Percentiles rank a stretch among this genome's conserved stretches.
Evolutionary conservation across 2,113 vertebrate genomes (phyloP).

Genomic region (Pipra filicauda): DNA sequence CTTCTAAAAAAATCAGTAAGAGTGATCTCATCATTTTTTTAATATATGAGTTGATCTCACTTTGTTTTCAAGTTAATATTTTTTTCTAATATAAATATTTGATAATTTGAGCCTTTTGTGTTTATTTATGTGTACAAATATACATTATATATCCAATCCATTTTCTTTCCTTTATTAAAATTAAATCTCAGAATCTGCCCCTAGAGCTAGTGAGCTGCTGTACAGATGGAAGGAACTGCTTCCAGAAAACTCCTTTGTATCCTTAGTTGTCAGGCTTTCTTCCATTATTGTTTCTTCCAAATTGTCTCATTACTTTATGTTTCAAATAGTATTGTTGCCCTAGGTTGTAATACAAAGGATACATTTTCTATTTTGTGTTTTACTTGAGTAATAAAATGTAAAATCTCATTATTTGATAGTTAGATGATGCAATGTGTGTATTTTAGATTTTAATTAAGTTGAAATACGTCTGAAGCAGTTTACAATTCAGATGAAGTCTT

Average conservation of each 20-base stretch:
- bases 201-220: background rate
- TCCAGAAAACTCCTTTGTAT: background rate
- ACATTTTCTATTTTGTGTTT: background rate
- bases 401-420: background rate
- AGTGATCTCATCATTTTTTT: background rate
- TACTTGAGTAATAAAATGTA: background rate
- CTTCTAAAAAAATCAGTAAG: background rate
- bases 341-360: background rate
- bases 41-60: background rate
- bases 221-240: background rate
- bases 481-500: background rate
- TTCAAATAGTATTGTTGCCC: background rate
- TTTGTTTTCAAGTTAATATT: background rate
- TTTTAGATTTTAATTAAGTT: background rate
- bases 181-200: background rate
- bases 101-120: background rate
- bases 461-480: background rate
- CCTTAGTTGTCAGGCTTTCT: background rate
- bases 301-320: background rate
- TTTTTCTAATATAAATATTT: background rate
- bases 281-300: background rate
- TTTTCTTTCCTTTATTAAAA: background rate
- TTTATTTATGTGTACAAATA: background rate
- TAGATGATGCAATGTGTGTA: background rate
- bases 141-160: background rate